These are phyloP conservation scores for Patagioenas fasciata DNA, from an alignment of 2,113 vertebrate species.

Conservation along the genomic window DNA sequence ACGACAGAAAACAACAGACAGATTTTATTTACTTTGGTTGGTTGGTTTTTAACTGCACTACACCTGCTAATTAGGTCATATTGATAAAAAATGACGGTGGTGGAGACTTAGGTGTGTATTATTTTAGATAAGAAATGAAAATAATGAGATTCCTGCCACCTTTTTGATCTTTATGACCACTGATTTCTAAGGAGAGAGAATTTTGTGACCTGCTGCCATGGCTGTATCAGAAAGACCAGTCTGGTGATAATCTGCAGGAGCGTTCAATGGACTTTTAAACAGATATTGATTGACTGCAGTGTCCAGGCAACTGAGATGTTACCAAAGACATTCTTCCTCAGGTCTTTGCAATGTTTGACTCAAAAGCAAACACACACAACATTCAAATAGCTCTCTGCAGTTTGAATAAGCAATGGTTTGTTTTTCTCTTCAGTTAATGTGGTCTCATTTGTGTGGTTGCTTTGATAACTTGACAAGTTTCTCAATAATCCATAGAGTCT, in stretches of 20 bases:
- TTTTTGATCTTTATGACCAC: not conserved
- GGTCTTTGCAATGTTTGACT: not conserved
- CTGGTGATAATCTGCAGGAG: not conserved
- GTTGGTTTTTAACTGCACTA: not conserved
- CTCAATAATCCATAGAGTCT: not conserved
- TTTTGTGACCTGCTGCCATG: not conserved
- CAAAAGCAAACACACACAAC: not conserved
- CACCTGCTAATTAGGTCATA: not conserved
- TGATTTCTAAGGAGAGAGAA: not conserved
- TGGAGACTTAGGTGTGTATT: not conserved
- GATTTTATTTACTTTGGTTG: too few relatives aligned
- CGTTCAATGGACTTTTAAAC: not conserved
- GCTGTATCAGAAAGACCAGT: not conserved
- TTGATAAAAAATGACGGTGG: not conserved
- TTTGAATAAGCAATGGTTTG: not conserved
- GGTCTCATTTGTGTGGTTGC: not conserved
- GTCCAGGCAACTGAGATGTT: not conserved
- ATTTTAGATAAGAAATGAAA: not conserved
- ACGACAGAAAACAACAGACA: not conserved
- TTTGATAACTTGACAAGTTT: conserved; percentile 10
- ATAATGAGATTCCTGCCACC: not conserved
- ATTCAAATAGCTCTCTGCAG: not conserved
- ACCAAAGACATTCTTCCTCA: not conserved
- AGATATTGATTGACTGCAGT: not conserved
- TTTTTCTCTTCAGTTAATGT: not conserved